Evolutionary conservation across 2,113 vertebrate genomes (phyloP).

Genomic region (Anthoscopus minutus): DNA sequence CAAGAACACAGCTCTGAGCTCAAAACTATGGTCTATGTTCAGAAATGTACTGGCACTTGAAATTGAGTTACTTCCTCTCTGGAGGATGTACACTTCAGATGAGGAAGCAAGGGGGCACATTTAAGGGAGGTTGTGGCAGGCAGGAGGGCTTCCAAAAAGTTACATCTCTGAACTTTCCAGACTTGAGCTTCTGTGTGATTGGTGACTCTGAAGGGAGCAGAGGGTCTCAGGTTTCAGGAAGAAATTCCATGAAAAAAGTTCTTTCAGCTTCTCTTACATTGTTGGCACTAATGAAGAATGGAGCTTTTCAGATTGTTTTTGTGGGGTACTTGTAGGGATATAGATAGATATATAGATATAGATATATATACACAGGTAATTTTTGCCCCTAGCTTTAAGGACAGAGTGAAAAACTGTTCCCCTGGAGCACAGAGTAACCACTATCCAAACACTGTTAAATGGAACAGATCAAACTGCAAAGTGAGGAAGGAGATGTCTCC

Average conservation of each 20-base stretch:
- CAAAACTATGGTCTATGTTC: background rate
- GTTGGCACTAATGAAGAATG: background rate
- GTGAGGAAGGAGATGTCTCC: background rate
- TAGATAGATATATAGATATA: accelerated
- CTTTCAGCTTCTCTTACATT: background rate
- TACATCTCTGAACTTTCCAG: background rate
- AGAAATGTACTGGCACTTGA: background rate
- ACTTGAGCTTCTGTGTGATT: background rate
- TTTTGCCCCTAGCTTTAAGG: background rate
- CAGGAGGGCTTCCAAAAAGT: background rate
- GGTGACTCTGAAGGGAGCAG: background rate
- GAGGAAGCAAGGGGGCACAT: background rate
- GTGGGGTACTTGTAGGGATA: background rate
- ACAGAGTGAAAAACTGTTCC: background rate
- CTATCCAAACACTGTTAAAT: background rate
- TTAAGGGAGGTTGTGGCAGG: background rate
- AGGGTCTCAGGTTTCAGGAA: background rate
- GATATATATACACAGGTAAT: no score
- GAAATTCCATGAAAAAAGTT: background rate
- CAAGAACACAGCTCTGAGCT: background rate
- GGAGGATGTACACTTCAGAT: background rate
- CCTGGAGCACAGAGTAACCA: background rate
- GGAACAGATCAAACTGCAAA: background rate
- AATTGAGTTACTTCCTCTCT: background rate
- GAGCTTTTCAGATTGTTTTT: background rate